These are phyloP conservation scores for Tortricodes alternella DNA, from an alignment of 2,888 invertebrate species.

Conservation along the genomic window DNA sequence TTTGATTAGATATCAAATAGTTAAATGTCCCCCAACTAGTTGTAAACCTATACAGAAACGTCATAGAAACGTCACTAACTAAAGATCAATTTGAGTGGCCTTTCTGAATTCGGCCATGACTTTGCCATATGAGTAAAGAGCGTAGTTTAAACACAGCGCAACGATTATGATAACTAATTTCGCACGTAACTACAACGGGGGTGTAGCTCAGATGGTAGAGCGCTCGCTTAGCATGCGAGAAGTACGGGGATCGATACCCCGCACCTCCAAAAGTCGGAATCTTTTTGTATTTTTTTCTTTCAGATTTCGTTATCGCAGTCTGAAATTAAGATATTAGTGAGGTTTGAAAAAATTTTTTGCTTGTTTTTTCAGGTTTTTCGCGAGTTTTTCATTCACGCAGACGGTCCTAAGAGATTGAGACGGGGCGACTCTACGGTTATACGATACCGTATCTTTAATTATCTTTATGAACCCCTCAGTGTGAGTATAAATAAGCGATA, in stretches of 20 bases:
- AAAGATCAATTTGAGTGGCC: too few species aligned
- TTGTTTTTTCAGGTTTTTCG: constrained; percentile 85
- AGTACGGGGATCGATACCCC: constrained; percentile 63
- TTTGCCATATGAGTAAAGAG: too few species aligned
- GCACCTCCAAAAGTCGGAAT: constrained; percentile 45
- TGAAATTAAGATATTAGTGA: background rate
- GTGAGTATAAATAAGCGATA: constrained; percentile 74
- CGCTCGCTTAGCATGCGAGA: constrained; percentile 83
- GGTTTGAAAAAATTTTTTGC: background rate
- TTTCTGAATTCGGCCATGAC: too few species aligned
- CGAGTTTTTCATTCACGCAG: constrained; percentile 89
- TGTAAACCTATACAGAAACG: too few species aligned
- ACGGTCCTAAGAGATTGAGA: constrained; percentile 85
- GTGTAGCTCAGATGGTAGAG: constrained; percentile 83
- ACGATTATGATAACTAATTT: background rate
- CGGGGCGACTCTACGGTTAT: constrained; percentile 85
- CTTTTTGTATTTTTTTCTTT: background rate
- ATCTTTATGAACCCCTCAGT: constrained; percentile 86
- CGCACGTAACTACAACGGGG: constrained; percentile 43
- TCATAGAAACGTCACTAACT: too few species aligned
- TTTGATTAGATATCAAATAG: too few species aligned
- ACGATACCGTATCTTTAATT: constrained; percentile 88
- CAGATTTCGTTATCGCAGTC: background rate
- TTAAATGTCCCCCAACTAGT: too few species aligned
- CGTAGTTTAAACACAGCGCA: too few species aligned